Evolutionary conservation across 2,113 vertebrate species (phyloP).

Genomic region (Thamnophis sirtalis): DNA sequence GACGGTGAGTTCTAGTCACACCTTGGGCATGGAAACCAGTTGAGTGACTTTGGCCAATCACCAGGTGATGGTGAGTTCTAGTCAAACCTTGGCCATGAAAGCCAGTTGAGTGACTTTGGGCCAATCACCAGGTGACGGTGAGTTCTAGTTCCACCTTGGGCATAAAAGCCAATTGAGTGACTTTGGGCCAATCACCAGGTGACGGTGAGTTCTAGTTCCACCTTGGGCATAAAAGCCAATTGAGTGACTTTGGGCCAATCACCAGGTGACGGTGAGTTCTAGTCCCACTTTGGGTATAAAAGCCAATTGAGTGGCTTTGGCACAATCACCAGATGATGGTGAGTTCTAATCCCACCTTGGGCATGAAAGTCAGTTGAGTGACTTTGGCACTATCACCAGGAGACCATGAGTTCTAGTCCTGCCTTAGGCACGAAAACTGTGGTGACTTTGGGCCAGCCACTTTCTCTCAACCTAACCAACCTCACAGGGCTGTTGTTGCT

Average conservation of each 20-base stretch:
- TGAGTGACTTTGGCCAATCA: not conserved
- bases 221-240: too few relatives aligned
- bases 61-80: not conserved
- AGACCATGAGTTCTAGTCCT: not conserved
- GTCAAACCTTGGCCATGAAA: too few relatives aligned
- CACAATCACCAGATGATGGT: too few relatives aligned
- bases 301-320: too few relatives aligned
- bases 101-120: too few relatives aligned
- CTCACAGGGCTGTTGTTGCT: not conserved
- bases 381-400: not conserved
- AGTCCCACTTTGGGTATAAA: not conserved
- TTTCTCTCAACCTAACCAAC: not conserved
- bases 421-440: not conserved
- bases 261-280: not conserved
- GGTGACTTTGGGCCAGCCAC: not conserved
- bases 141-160: too few relatives aligned
- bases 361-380: not conserved
- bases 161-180: too few relatives aligned
- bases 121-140: too few relatives aligned
- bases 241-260: not conserved
- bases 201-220: too few relatives aligned
- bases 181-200: too few relatives aligned
- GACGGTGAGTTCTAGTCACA: not conserved
- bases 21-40: not conserved
- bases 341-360: not conserved